Evolutionary conservation across 2,797 vertebrate species (phyloP).

Genomic region (Acrossocheilus fasciatus): DNA sequence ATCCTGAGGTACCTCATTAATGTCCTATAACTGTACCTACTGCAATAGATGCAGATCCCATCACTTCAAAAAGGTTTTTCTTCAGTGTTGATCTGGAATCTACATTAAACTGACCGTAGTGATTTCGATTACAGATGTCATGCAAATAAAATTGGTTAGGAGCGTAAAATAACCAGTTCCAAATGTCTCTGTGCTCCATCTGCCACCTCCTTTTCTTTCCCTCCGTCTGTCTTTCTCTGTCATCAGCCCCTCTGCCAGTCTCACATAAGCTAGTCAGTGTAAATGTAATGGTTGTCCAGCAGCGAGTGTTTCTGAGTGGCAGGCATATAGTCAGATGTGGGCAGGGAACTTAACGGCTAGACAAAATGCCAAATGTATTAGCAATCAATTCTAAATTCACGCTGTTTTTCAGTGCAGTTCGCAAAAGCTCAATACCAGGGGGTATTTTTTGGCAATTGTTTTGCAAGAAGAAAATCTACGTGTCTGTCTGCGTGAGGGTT

Average conservation of each 20-base stretch:
- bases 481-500: neutral
- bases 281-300: conserved; percentile 63
- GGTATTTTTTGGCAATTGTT: conserved; percentile 31
- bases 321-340: conserved; percentile 56
- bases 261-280: conserved; percentile 47
- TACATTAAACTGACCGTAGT: neutral
- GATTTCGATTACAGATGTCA: conserved; percentile 35
- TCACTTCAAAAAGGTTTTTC: conserved; percentile 1
- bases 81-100: neutral
- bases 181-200: conserved; percentile 37
- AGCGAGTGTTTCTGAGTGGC: conserved; percentile 55
- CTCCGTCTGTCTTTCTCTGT: conserved; percentile 42
- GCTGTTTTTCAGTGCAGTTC: conserved; percentile 30
- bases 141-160: conserved; percentile 29
- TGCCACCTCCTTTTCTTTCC: conserved; percentile 37
- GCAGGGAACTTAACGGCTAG: conserved; percentile 46
- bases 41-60: neutral
- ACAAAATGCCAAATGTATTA: conserved; percentile 59
- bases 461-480: neutral
- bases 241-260: conserved; percentile 53
- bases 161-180: conserved; percentile 18
- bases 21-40: conserved; percentile 19
- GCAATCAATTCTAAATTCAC: conserved; percentile 49
- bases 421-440: neutral
- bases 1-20: conserved; percentile 4